phyloP scores from a whole-genome alignment of 53 echinoderm and acorn worm species.

The Echinarachnius parma region DNA sequence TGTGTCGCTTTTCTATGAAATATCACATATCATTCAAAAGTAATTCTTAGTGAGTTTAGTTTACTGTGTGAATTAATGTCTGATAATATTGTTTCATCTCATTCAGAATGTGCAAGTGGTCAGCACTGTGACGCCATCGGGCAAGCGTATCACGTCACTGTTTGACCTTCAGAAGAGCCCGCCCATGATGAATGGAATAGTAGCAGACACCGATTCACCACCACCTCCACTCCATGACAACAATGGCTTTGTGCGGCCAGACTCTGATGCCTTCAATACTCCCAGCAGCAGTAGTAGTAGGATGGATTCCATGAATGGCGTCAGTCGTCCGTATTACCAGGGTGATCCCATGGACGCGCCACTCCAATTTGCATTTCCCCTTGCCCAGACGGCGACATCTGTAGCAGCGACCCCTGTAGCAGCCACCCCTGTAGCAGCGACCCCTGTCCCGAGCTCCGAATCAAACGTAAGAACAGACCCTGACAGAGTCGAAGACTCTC shows the following conservation, averaged over 20 bases:
- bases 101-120: slow-evolving; percentile 91
- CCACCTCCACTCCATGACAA: neutral
- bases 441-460: slow-evolving; percentile 26
- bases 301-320: slow-evolving; percentile 36
- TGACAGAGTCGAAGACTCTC: slow-evolving; percentile 3
- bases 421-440: too few species aligned
- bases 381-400: slow-evolving; percentile 10
- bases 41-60: too few species aligned
- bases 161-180: slow-evolving; percentile 64
- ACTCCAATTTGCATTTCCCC: slow-evolving; percentile 40
- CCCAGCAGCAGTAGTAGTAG: slow-evolving; percentile 17
- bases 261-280: slow-evolving; percentile 17
- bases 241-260: slow-evolving; percentile 39
- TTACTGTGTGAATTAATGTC: neutral
- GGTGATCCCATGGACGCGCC: slow-evolving; percentile 38
- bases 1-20: too few species aligned
- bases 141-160: slow-evolving; percentile 73
- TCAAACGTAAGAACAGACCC: slow-evolving; percentile 26
- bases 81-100: too few species aligned
- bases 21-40: too few species aligned
- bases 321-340: slow-evolving; percentile 41
- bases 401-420: too few species aligned
- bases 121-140: slow-evolving; percentile 83
- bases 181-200: slow-evolving; percentile 86
- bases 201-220: slow-evolving; percentile 61